Evolutionary conservation across 1,140 invertebrate genomes (phyloP).

Genomic region (Arctopsyche grandis): DNA sequence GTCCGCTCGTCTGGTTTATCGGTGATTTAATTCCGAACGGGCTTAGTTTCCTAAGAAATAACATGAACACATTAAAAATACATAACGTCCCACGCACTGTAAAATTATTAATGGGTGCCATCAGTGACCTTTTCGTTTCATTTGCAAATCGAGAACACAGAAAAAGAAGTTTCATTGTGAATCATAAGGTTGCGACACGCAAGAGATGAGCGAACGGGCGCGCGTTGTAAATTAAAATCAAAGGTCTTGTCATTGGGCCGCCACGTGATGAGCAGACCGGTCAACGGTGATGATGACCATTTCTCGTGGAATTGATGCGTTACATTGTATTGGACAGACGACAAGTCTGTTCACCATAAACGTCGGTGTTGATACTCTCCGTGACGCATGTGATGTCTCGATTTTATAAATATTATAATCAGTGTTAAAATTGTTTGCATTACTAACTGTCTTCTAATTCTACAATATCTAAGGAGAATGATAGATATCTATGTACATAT

Average conservation of each 20-base stretch:
- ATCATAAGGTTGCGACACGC: constrained; percentile 1
- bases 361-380: neutral
- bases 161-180: neutral
- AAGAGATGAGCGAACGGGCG: neutral
- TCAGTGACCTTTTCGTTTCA: constrained; percentile 5
- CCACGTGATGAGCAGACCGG: no score
- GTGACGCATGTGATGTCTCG: no score
- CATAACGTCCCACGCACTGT: neutral
- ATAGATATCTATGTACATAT: no score
- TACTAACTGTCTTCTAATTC: no score
- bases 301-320: neutral
- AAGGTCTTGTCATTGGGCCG: neutral
- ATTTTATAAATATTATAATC: no score
- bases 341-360: neutral
- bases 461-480: no score
- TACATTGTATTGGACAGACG: neutral
- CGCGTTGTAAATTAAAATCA: neutral
- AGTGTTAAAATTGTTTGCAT: no score
- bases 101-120: neutral
- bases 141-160: neutral
- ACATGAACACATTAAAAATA: constrained; percentile 1
- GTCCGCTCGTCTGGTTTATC: no score
- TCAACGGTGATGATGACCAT: neutral
- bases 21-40: no score
- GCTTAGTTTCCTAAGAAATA: no score